phyloP scores from a whole-genome alignment of 2,113 vertebrate genomes.

The Pseudorhombus dupliciocellatus region DNA sequence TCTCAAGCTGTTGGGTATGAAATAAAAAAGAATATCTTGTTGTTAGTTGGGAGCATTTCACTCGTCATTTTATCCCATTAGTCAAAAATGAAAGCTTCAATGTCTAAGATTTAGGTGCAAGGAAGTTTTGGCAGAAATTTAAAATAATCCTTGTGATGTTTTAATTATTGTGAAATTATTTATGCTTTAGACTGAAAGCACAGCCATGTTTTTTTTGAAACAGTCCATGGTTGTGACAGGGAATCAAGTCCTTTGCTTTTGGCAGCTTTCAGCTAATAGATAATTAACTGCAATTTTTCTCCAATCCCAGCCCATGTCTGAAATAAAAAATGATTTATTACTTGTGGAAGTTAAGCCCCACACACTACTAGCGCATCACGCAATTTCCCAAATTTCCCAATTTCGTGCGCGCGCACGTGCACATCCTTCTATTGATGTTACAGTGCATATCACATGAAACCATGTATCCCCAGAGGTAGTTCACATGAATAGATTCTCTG shows the following conservation, averaged over 20 bases:
- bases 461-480: neutral
- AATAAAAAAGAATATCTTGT: slow-evolving; percentile 6
- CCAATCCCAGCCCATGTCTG: neutral
- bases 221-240: neutral
- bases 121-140: too few species aligned
- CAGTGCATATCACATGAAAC: neutral
- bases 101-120: too few species aligned
- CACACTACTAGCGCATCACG: too few species aligned
- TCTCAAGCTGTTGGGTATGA: slow-evolving; percentile 20
- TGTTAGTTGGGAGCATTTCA: too few species aligned
- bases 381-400: too few species aligned
- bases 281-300: neutral
- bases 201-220: too few species aligned
- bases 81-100: too few species aligned
- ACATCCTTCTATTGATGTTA: neutral
- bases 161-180: too few species aligned
- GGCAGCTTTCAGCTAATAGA: neutral
- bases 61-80: too few species aligned
- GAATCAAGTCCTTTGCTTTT: neutral
- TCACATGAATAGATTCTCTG: slow-evolving; percentile 15
- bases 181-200: too few species aligned
- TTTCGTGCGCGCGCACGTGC: too few species aligned
- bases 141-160: too few species aligned
- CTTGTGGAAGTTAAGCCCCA: neutral
- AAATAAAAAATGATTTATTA: slow-evolving; percentile 12